Percentiles rank a stretch among this genome's conserved stretches.
Evolutionary conservation across 2,888 invertebrate species (phyloP).

Genomic region (Toxonevra muliebris): DNA sequence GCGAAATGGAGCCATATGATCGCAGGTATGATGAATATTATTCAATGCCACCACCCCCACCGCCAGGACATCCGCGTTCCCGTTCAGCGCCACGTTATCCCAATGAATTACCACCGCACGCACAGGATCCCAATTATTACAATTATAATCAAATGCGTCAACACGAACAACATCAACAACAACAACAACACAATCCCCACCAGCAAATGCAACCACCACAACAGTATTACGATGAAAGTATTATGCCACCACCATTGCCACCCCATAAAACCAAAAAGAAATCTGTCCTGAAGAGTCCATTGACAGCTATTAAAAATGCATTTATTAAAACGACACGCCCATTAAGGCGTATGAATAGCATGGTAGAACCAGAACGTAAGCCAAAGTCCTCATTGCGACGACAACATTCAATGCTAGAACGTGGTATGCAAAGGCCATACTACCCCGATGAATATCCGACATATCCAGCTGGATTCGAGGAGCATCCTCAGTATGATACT

Average conservation of each 20-base stretch:
- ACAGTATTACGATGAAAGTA: slow-evolving; percentile 55
- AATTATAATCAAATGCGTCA: slow-evolving; percentile 43
- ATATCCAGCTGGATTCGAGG: slow-evolving; percentile 59
- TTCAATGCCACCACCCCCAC: slow-evolving; percentile 54
- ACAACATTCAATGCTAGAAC: slow-evolving; percentile 64
- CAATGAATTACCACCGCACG: slow-evolving; percentile 47
- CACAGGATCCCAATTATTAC: slow-evolving; percentile 54
- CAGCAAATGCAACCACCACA: slow-evolving; percentile 41
- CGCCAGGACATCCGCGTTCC: slow-evolving; percentile 44
- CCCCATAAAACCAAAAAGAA: slow-evolving; percentile 63
- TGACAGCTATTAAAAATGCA: slow-evolving; percentile 63
- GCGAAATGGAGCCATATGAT: slow-evolving; percentile 64
- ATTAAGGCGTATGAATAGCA: slow-evolving; percentile 63
- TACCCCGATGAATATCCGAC: slow-evolving; percentile 63
- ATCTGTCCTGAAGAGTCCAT: slow-evolving; percentile 62
- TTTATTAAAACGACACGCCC: slow-evolving; percentile 62
- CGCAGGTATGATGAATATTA: slow-evolving; percentile 60
- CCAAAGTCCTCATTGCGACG: slow-evolving; percentile 56
- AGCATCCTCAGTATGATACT: slow-evolving; percentile 45
- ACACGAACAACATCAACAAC: slow-evolving; percentile 39
- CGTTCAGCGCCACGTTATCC: slow-evolving; percentile 52
- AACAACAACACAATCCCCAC: slow-evolving; percentile 27
- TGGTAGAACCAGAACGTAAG: slow-evolving; percentile 62
- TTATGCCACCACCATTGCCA: slow-evolving; percentile 46
- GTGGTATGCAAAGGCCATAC: slow-evolving; percentile 60